phyloP scores from a whole-genome alignment of 2,888 invertebrate genomes.

The Steinernema hermaphroditum region DNA sequence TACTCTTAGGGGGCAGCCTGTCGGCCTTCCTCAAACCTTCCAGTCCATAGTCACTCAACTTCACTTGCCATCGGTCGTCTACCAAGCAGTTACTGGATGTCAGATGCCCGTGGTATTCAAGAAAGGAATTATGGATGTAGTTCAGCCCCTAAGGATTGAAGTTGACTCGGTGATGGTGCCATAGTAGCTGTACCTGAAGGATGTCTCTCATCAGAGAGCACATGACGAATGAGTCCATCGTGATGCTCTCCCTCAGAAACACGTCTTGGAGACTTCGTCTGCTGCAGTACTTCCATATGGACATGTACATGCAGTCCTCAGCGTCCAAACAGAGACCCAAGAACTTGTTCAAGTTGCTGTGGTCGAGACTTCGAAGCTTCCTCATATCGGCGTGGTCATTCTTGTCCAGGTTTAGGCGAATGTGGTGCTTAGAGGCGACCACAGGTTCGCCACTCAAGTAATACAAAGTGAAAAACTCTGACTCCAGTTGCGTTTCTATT shows the following conservation, averaged over 20 bases:
- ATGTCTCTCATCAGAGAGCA: conserved; percentile 49
- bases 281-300: no score
- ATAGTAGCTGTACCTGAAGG: conserved; percentile 40
- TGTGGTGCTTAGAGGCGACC: conserved; percentile 41
- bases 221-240: conserved; percentile 51
- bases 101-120: no score
- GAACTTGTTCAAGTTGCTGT: conserved; percentile 62
- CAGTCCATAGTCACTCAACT: conserved; percentile 47
- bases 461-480: conserved; percentile 31
- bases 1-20: neutral
- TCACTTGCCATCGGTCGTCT: conserved; percentile 58
- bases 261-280: no score
- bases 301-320: no score
- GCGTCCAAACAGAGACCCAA: conserved; percentile 59
- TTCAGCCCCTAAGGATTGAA: no score
- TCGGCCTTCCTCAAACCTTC: conserved; percentile 2
- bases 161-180: conserved; percentile 45
- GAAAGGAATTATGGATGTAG: no score
- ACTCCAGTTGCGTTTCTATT: conserved; percentile 37
- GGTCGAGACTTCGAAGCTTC: conserved; percentile 56
- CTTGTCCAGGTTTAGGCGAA: conserved; percentile 10
- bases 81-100: no score
- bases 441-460: conserved; percentile 37
- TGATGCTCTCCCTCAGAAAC: no score
- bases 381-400: conserved; percentile 6